Percentiles rank a stretch among this genome's conserved stretches.
These are phyloP conservation scores for Passer domesticus DNA, from an alignment of 2,113 vertebrate species.

Conservation along the genomic window DNA sequence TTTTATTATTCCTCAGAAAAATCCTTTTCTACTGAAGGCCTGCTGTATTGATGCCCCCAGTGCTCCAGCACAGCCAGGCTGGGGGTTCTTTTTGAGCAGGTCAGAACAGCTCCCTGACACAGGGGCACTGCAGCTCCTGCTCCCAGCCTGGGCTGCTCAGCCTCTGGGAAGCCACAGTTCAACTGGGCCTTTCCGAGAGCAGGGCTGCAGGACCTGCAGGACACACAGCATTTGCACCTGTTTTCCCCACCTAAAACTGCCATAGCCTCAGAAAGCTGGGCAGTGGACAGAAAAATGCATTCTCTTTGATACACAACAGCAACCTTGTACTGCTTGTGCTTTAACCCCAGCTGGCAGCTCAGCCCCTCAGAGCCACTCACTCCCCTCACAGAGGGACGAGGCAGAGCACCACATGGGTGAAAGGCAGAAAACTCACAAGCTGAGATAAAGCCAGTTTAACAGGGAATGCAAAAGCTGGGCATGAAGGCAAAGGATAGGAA, in stretches of 20 bases:
- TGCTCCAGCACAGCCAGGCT: rapidly evolving
- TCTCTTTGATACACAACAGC: not conserved
- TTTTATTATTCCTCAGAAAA: not conserved
- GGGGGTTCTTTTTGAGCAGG: not conserved
- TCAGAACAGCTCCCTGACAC: not conserved
- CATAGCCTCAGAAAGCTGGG: not conserved
- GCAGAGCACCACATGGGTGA: not conserved
- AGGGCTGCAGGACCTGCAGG: not conserved
- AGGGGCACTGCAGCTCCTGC: not conserved
- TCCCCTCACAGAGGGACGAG: not conserved
- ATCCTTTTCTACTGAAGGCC: not conserved
- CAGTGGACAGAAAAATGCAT: not conserved
- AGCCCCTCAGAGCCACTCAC: not conserved
- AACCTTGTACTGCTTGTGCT: not conserved
- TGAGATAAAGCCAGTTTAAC: not conserved
- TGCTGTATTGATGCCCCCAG: not conserved
- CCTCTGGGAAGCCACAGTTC: not conserved
- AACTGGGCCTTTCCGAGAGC: rapidly evolving
- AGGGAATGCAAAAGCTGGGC: not conserved
- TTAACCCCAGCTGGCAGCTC: not conserved
- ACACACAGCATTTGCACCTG: rapidly evolving
- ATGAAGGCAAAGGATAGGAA: not conserved
- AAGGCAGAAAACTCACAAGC: not conserved
- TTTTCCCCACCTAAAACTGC: not conserved
- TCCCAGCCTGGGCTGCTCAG: rapidly evolving